phyloP scores from a whole-genome alignment of 2,888 invertebrate genomes.

The Sturmia bella region DNA sequence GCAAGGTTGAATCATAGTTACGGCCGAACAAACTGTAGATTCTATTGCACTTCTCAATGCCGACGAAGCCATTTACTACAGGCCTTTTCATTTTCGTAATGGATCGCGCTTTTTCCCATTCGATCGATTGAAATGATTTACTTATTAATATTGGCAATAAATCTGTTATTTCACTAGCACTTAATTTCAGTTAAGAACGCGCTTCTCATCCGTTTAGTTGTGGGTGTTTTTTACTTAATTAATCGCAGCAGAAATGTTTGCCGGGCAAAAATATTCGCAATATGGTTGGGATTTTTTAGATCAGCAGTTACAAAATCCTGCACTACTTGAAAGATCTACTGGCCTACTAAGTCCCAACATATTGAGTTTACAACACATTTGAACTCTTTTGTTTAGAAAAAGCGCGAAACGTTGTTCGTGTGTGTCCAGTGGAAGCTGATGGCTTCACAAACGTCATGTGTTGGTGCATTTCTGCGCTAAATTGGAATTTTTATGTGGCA shows the following conservation, averaged over 20 bases:
- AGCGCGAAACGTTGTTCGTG: background rate
- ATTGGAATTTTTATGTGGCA: constrained; percentile 77
- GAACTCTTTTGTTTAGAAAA: background rate
- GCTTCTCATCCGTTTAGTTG: constrained; percentile 50
- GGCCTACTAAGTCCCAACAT: constrained; percentile 83
- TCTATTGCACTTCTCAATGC: constrained; percentile 65
- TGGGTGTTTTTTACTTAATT: constrained; percentile 17
- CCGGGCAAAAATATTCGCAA: constrained; percentile 73
- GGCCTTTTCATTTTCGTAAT: constrained; percentile 52
- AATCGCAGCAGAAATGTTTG: background rate
- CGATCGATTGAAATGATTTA: constrained; percentile 45
- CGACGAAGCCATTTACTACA: constrained; percentile 61
- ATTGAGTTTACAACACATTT: constrained; percentile 75
- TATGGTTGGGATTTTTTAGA: constrained; percentile 82
- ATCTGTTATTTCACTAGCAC: constrained; percentile 48
- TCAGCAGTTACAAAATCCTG: constrained; percentile 79
- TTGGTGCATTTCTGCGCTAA: constrained; percentile 73
- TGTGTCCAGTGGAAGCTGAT: background rate
- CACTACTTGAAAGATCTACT: constrained; percentile 75
- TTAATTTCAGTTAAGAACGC: constrained; percentile 61
- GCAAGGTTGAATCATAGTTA: constrained; percentile 68
- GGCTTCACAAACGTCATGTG: background rate
- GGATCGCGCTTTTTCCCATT: constrained; percentile 50
- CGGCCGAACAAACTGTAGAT: constrained; percentile 65
- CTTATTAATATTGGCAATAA: constrained; percentile 51